Percentiles rank a stretch among this genome's conserved stretches.
Conservation (phyloP, 2,797 vertebrate species). For the Clarias pachynema region DNA sequence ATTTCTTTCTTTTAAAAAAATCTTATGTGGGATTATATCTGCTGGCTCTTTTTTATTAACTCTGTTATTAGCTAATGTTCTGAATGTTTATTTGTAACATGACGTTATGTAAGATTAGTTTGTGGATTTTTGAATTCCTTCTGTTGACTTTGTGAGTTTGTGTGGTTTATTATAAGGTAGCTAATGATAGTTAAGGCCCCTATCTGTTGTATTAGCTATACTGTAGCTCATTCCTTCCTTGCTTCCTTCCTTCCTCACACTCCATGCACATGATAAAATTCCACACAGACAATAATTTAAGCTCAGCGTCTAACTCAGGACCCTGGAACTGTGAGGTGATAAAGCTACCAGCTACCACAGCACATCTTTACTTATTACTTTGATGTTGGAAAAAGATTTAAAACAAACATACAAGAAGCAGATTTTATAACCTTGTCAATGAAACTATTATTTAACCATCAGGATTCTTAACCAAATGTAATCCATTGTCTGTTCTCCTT, state of each 20-base stretch:
- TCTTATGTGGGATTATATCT: not conserved
- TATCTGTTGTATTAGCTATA: not conserved
- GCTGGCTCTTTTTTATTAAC: not conserved
- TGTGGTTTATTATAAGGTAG: not conserved
- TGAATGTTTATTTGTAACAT: not conserved
- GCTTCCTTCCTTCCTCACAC: not conserved
- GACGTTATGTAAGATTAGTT: not conserved
- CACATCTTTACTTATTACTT: not conserved
- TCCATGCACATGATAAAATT: not conserved
- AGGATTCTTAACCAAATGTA: too few relatives aligned
- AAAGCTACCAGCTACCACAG: not conserved
- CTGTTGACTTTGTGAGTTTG: conserved; percentile 3
- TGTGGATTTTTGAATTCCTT: not conserved
- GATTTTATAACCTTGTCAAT: not conserved
- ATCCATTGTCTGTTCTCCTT: too few relatives aligned
- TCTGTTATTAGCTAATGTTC: not conserved
- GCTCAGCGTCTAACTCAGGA: not conserved
- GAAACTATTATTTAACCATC: too few relatives aligned
- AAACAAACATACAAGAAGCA: not conserved
- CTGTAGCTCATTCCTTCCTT: too few relatives aligned
- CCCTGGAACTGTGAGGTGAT: not conserved
- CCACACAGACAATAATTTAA: not conserved
- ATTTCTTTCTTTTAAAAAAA: not conserved
- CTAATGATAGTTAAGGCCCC: not conserved
- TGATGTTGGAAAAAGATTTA: not conserved